These are phyloP conservation scores for Drosophila aff. DNA, from an alignment of 1,140 invertebrate species.

Conservation along the genomic window DNA sequence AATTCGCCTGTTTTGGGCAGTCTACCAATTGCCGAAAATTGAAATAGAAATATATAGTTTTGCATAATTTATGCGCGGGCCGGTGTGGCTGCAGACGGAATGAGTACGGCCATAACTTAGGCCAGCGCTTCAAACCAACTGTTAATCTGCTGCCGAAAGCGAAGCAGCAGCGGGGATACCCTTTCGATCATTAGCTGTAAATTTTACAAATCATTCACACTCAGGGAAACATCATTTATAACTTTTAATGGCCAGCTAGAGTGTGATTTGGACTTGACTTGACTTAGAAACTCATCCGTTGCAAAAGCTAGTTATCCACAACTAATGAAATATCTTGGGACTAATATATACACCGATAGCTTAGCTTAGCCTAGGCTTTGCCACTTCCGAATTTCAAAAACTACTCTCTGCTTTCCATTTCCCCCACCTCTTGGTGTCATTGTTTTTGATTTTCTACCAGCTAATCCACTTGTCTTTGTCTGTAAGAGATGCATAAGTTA, in stretches of 20 bases:
- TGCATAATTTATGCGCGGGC: constrained; percentile 73
- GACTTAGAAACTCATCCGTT: not conserved
- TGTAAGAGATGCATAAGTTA: constrained; percentile 1
- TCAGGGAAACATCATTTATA: not conserved
- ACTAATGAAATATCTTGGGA: not conserved
- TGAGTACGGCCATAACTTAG: constrained; percentile 46
- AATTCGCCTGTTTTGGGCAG: constrained; percentile 38
- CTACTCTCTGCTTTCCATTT: not conserved
- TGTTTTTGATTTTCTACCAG: no score
- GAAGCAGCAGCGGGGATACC: constrained; percentile 15
- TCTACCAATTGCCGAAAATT: constrained; percentile 21
- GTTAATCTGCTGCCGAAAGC: constrained; percentile 25
- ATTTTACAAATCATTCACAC: constrained; percentile 3
- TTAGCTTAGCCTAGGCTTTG: not conserved
- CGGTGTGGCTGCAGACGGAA: constrained; percentile 38
- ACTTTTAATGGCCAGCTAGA: not conserved
- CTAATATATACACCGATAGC: not conserved
- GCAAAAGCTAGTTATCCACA: not conserved
- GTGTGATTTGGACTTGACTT: not conserved
- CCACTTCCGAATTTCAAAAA: not conserved
- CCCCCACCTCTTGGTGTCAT: no score
- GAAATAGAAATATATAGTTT: constrained; percentile 52
- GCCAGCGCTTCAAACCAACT: constrained; percentile 26
- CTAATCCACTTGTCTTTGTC: not conserved
- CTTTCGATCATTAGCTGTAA: constrained; percentile 17